phyloP scores from a whole-genome alignment of 2,797 vertebrate genomes.

The Chelon auratus region DNA sequence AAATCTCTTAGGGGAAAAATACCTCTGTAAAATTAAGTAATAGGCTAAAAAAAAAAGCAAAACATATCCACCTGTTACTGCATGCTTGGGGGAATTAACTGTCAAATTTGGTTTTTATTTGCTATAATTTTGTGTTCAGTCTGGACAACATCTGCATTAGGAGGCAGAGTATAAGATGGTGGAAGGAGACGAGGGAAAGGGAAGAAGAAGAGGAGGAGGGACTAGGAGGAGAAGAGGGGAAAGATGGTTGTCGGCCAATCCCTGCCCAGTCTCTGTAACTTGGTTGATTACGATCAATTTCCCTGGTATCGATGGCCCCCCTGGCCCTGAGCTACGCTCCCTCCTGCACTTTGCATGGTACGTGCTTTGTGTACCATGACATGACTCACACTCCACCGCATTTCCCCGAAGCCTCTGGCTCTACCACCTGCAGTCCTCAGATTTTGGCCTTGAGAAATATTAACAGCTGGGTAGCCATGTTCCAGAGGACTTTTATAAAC shows the following conservation, averaged over 20 bases:
- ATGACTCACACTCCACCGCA: slow-evolving; percentile 71
- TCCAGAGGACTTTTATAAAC: slow-evolving; percentile 38
- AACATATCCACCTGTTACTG: neutral
- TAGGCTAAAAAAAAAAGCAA: slow-evolving; percentile 1
- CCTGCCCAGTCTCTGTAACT: slow-evolving; percentile 86
- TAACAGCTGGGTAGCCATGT: slow-evolving; percentile 62
- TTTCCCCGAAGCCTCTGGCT: slow-evolving; percentile 51
- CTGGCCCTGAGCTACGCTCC: slow-evolving; percentile 86
- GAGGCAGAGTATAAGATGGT: slow-evolving; percentile 62
- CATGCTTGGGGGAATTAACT: slow-evolving; percentile 7
- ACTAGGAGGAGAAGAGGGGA: slow-evolving; percentile 65
- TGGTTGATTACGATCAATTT: slow-evolving; percentile 90
- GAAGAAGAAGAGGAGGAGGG: slow-evolving; percentile 48
- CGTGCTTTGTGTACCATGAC: slow-evolving; percentile 87
- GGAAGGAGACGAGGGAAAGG: slow-evolving; percentile 51
- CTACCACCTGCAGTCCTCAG: slow-evolving; percentile 61
- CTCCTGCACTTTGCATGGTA: slow-evolving; percentile 85
- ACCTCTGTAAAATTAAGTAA: neutral
- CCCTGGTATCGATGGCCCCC: slow-evolving; percentile 86
- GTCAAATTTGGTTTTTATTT: slow-evolving; percentile 15
- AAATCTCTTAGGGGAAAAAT: slow-evolving; percentile 4
- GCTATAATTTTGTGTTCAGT: slow-evolving; percentile 41
- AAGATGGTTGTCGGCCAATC: slow-evolving; percentile 80
- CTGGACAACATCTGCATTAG: slow-evolving; percentile 36
- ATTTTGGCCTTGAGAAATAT: slow-evolving; percentile 70